Conservation (phyloP, 2,888 invertebrate genomes). For the Petrolisthes cinctipes region DNA sequence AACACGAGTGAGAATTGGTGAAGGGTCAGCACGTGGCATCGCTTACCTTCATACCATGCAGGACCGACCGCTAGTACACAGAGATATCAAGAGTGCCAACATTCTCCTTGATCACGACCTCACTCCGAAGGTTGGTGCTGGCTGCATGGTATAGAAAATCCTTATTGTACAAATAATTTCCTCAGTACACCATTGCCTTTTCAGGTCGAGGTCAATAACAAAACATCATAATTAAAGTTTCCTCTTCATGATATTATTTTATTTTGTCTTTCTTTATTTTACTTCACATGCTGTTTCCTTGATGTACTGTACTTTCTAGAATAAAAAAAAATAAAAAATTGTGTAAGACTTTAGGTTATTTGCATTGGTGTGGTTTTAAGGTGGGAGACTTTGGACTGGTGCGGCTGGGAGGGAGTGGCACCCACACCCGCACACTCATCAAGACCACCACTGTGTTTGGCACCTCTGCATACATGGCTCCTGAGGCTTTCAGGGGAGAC, state of each 20-base stretch:
- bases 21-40: conserved; percentile 79
- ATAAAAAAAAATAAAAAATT: no score
- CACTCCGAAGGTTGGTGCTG: conserved; percentile 75
- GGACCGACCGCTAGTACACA: conserved; percentile 78
- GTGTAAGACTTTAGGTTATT: no score
- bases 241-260: no score
- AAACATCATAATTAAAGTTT: no score
- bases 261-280: no score
- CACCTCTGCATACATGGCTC: conserved; percentile 83
- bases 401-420: conserved; percentile 72
- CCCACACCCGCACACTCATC: conserved; percentile 68
- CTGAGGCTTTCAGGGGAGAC: conserved; percentile 77
- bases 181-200: background rate
- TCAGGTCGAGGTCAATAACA: no score
- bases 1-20: conserved; percentile 76
- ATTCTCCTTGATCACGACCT: conserved; percentile 79
- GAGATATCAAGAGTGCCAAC: conserved; percentile 85
- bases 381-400: conserved; percentile 83
- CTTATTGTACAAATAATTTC: background rate
- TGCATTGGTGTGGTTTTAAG: conserved; percentile 70
- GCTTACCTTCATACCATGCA: conserved; percentile 78
- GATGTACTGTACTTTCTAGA: no score
- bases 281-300: no score
- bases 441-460: conserved; percentile 76
- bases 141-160: background rate